Evolutionary conservation across 2,888 invertebrate genomes (phyloP).

Genomic region (Chymomyza caudatula): DNA sequence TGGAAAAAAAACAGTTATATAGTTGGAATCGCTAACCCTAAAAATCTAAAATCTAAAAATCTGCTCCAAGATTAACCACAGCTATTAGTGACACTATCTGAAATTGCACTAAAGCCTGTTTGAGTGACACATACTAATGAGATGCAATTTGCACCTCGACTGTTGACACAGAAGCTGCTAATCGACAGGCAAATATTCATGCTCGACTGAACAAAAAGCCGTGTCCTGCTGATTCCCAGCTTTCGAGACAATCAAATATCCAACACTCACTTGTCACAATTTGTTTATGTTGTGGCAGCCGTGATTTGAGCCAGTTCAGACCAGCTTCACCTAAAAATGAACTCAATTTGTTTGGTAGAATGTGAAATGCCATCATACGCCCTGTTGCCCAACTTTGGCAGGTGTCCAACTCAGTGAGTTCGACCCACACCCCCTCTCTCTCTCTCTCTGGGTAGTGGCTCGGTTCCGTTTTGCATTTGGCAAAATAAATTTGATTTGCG

Average conservation of each 20-base stretch:
- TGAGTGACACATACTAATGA: not conserved
- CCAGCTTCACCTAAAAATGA: not conserved
- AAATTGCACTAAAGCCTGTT: too few species aligned
- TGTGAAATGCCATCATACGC: not conserved
- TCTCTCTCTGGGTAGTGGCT: too few species aligned
- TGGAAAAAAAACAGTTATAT: too few species aligned
- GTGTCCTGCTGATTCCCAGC: not conserved
- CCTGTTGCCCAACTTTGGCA: not conserved
- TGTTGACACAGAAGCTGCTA: not conserved
- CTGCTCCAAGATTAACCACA: too few species aligned
- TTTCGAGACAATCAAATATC: not conserved
- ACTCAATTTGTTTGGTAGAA: not conserved
- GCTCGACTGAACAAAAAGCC: not conserved
- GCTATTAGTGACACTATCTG: too few species aligned
- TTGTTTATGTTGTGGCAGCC: not conserved
- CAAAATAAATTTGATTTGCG: not conserved
- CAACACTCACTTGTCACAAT: not conserved
- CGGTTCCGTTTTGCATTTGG: not conserved
- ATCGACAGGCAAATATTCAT: not conserved
- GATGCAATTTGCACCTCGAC: not conserved
- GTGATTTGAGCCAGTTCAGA: not conserved
- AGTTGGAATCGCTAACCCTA: too few species aligned
- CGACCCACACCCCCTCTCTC: too few species aligned
- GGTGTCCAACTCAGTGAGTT: not conserved
- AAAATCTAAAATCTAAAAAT: too few species aligned